Evolutionary conservation across 2,888 invertebrate species (phyloP).

Genomic region (Philaethria dido): DNA sequence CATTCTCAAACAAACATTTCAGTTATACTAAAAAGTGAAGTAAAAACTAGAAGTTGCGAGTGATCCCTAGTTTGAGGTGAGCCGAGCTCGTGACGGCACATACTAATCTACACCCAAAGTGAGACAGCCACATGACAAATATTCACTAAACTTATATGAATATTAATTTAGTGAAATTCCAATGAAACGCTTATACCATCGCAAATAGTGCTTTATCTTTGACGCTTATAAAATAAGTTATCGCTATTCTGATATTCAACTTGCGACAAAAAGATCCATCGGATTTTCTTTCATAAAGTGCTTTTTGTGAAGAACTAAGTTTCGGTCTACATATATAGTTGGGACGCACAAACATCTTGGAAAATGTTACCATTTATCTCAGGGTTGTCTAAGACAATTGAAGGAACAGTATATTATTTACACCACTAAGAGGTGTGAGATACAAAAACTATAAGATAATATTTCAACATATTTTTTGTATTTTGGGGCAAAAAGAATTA

Average conservation of each 20-base stretch:
- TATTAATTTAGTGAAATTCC: slow-evolving; percentile 47
- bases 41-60: slow-evolving; percentile 55
- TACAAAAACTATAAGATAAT: too few species aligned
- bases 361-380: slow-evolving; percentile 49
- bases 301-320: slow-evolving; percentile 57
- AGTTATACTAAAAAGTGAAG: slow-evolving; percentile 46
- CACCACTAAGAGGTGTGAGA: not conserved
- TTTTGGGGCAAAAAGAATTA: too few species aligned
- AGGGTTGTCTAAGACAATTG: slow-evolving; percentile 43
- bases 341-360: slow-evolving; percentile 51
- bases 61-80: slow-evolving; percentile 60
- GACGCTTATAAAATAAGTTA: slow-evolving; percentile 24
- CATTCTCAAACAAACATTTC: slow-evolving; percentile 28
- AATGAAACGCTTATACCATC: slow-evolving; percentile 9
- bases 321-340: slow-evolving; percentile 47
- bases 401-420: not conserved
- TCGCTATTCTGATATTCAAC: slow-evolving; percentile 42
- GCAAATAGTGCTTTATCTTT: slow-evolving; percentile 13
- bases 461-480: too few species aligned
- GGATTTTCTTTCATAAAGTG: slow-evolving; percentile 51
- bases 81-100: slow-evolving; percentile 63
- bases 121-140: slow-evolving; percentile 55
- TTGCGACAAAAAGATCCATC: slow-evolving; percentile 44
- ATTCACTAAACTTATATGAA: slow-evolving; percentile 46
- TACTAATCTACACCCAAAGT: slow-evolving; percentile 61